Evolutionary conservation across 2,797 vertebrate species (phyloP).

Genomic region (Macroramphosus scolopax): DNA sequence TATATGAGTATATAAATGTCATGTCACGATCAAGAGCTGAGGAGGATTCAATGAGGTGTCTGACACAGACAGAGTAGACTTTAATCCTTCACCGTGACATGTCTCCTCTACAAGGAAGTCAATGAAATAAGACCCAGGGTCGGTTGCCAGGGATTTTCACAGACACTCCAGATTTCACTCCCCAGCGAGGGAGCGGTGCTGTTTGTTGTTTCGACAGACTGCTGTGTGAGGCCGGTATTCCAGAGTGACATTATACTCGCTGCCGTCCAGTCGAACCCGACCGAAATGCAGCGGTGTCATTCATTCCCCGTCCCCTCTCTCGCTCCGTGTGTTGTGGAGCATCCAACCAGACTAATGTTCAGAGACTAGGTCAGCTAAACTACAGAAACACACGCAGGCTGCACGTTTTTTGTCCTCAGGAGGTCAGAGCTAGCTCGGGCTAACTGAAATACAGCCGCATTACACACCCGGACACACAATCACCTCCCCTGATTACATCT

Average conservation of each 20-base stretch:
- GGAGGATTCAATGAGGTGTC: no score
- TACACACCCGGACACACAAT: conserved; percentile 24
- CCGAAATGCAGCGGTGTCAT: conserved; percentile 68
- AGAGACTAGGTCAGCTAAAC: conserved; percentile 70
- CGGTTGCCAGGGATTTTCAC: no score
- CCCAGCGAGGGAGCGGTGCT: no score
- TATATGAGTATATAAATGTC: no score
- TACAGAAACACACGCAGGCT: conserved; percentile 44
- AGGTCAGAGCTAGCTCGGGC: conserved; percentile 40
- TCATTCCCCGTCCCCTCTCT: conserved; percentile 28
- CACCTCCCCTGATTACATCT: conserved; percentile 27
- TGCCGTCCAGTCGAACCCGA: conserved; percentile 44
- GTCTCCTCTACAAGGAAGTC: no score
- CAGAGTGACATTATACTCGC: conserved; percentile 61
- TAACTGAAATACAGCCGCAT: conserved; percentile 57
- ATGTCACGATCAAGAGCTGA: no score
- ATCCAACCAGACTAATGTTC: conserved; percentile 69
- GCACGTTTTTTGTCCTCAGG: conserved; percentile 61
- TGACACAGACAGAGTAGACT: no score
- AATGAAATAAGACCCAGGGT: no score
- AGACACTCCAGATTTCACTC: no score
- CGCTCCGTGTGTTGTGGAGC: conserved; percentile 59
- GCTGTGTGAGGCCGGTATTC: no score
- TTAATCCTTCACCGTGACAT: no score
- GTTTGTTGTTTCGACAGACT: no score